phyloP scores from a whole-genome alignment of 2,888 invertebrate species.

The Axea sp. region DNA sequence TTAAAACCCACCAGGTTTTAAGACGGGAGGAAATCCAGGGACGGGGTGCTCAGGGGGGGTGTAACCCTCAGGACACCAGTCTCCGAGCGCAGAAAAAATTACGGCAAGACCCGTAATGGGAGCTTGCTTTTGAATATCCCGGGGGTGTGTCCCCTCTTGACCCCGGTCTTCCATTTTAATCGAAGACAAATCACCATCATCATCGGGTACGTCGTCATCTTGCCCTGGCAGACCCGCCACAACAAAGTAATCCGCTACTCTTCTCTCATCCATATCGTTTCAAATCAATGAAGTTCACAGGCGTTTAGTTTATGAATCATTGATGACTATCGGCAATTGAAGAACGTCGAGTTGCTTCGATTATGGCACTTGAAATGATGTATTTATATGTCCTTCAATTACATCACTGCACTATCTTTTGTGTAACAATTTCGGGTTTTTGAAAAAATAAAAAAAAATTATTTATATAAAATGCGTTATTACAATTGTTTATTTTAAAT shows the following conservation, averaged over 20 bases:
- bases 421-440: too few relatives aligned
- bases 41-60: conserved; percentile 89
- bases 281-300: conserved; percentile 17
- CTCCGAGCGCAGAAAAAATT: conserved; percentile 93
- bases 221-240: conserved; percentile 92
- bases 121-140: conserved; percentile 89
- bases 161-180: conserved; percentile 77
- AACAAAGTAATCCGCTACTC: conserved; percentile 98
- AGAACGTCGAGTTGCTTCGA: conserved; percentile 20
- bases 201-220: conserved; percentile 79
- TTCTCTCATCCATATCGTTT: conserved; percentile 87
- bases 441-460: too few relatives aligned
- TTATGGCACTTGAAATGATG: conserved; percentile 52
- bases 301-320: conserved; percentile 33
- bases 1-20: too few relatives aligned
- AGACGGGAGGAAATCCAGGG: conserved; percentile 90
- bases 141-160: conserved; percentile 85
- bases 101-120: conserved; percentile 98
- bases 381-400: conserved; percentile 46
- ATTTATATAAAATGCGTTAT: too few relatives aligned
- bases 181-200: conserved; percentile 87
- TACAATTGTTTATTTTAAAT: too few relatives aligned
- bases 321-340: conserved; percentile 42
- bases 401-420: conserved; percentile 28
- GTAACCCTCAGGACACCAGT: conserved; percentile 90